These are phyloP conservation scores for Zootermopsis nevadensis DNA, from an alignment of 2,888 invertebrate species.

Conservation along the genomic window DNA sequence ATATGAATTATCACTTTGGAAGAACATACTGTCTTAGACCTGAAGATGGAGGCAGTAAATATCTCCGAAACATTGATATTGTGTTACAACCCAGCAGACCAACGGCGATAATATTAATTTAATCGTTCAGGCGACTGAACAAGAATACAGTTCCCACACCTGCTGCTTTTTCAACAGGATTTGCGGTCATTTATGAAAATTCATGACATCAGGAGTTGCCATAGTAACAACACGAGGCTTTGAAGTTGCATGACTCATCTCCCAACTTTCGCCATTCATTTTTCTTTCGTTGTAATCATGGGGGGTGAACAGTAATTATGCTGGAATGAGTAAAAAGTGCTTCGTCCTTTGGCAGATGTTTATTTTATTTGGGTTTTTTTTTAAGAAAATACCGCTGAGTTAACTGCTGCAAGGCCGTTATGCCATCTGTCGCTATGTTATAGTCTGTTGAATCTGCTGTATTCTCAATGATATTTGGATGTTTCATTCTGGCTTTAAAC, in stretches of 20 bases:
- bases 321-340: neutral
- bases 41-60: too few relatives aligned
- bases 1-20: too few relatives aligned
- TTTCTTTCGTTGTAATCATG: neutral
- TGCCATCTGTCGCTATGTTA: neutral
- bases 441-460: neutral
- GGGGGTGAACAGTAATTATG: neutral
- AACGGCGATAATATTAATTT: too few relatives aligned
- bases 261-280: neutral
- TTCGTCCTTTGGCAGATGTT: neutral
- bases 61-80: too few relatives aligned
- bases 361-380: neutral
- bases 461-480: neutral
- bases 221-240: neutral
- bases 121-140: too few relatives aligned
- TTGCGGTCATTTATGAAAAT: neutral
- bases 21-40: too few relatives aligned
- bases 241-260: neutral
- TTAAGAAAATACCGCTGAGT: neutral
- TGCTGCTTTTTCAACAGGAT: neutral
- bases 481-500: neutral
- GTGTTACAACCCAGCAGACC: too few relatives aligned
- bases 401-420: neutral
- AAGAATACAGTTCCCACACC: too few relatives aligned
- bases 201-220: neutral